Conservation (phyloP, 2,888 invertebrate genomes). For the Rhimphoctona megacephalus region DNA sequence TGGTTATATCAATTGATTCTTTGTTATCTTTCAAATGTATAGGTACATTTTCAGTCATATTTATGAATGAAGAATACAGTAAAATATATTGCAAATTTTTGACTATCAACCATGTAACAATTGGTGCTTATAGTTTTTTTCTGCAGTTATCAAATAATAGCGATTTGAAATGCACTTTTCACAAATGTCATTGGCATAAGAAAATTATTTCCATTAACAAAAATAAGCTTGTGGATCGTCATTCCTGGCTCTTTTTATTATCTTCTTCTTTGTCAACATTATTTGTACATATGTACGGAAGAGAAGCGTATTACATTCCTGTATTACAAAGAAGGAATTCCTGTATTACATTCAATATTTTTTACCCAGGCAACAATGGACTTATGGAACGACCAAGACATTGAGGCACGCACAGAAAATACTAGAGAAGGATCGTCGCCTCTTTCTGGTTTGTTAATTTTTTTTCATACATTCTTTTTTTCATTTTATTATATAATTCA, state of each 20-base stretch:
- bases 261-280: background rate
- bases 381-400: constrained; percentile 24
- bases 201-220: background rate
- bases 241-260: background rate
- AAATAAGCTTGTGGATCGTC: background rate
- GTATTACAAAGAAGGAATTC: background rate
- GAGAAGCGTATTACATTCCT: background rate
- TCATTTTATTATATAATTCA: background rate
- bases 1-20: background rate
- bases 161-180: background rate
- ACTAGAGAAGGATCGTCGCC: constrained; percentile 2
- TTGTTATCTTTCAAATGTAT: background rate
- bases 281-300: background rate
- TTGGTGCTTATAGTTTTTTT: background rate
- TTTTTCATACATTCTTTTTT: background rate
- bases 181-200: background rate
- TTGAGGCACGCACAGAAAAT: constrained; percentile 14
- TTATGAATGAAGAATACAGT: background rate
- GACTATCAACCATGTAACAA: too few relatives aligned
- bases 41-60: background rate
- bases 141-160: background rate
- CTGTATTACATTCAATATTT: background rate
- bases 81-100: background rate
- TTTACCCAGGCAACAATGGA: constrained; percentile 56
- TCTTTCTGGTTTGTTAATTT: constrained; percentile 44